These are phyloP conservation scores for Somateria mollissima DNA, from an alignment of 2,797 vertebrate species.

Conservation along the genomic window DNA sequence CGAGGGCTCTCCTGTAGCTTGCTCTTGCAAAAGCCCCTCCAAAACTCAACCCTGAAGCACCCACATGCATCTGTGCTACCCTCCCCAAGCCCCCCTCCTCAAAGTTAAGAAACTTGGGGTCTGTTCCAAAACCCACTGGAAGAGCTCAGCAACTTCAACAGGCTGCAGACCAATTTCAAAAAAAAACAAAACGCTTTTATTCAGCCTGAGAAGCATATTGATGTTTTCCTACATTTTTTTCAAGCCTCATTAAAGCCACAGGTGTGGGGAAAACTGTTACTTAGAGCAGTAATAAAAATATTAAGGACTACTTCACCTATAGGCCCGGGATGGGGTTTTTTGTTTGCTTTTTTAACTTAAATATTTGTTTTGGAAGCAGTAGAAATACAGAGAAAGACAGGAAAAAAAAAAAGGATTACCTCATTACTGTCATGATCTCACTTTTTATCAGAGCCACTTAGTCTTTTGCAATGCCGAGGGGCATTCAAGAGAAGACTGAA, in stretches of 20 bases:
- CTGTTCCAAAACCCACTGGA: background rate
- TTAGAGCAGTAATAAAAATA: conserved; percentile 42
- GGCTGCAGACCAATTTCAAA: background rate
- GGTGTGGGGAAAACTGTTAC: conserved; percentile 15
- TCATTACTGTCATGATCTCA: conserved; percentile 56
- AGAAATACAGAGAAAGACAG: conserved; percentile 21
- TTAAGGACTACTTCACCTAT: conserved; percentile 18
- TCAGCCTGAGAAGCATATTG: background rate
- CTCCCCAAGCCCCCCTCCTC: background rate
- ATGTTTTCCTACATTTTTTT: background rate
- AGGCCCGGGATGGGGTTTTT: background rate
- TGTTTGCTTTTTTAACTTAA: conserved; percentile 50
- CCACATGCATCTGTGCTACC: background rate
- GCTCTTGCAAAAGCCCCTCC: background rate
- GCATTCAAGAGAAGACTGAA: background rate
- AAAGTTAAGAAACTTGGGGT: background rate
- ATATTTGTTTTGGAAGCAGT: conserved; percentile 62
- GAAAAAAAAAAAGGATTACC: conserved; percentile 28
- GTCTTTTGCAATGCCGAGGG: conserved; percentile 20
- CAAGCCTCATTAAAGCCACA: conserved; percentile 52
- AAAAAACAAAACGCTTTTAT: conserved; percentile 13
- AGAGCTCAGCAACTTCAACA: background rate
- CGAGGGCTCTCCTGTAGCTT: background rate
- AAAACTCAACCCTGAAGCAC: background rate
- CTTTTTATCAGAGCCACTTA: conserved; percentile 44